Evolutionary conservation across 2,797 vertebrate genomes (phyloP), one percentile per base, ranked within the genome.

Genomic region (Danio jaintianensis): DNA sequence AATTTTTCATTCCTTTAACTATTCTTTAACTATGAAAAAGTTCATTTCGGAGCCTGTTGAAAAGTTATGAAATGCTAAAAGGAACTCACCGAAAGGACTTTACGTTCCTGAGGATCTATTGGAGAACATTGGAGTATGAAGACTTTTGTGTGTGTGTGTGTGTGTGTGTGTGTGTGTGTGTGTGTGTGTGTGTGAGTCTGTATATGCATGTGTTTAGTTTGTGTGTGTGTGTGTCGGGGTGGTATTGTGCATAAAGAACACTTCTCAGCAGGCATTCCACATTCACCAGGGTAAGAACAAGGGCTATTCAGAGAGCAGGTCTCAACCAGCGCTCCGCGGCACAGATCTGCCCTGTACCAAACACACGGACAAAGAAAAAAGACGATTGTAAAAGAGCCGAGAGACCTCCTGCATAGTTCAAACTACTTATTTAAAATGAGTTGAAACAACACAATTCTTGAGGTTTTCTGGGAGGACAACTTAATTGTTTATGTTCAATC

Each of bases 211-310:
- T 67, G 56, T 63, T 64, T 62, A 62, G 78, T 48, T 68, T 53
- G 62, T 29, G 8, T 82, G 64, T 56, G 74, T 59, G 45, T 62
- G 61, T 61, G 63, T 74, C 56, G 0, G 71, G 53, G 76, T 48
- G 79, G 71, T 59, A 64, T 81, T 83, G 75, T 85, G 69, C 16
- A 77, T 80, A 83, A 83, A 84, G 85, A 85, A 48, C 83, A 75
- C 63, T 84, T 83, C 85, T 78, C 73, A 80, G 73, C 69, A 89
- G 81, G 79, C 84, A 61, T 86, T 86, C 61, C 85, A 79, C 82
- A 67, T 87, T 80, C 85, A 81, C 42, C 76, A 76, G 75, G 66
- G 83, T 81, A 83, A 64, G 79, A 89, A 74, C 78, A 67, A 63
- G 71, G 66, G 83, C 81, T 79, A 81, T 84, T 85, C 80, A 81